These are phyloP conservation scores for Arrhamphus sclerolepis DNA, from an alignment of 2,797 vertebrate species.

Conservation along the genomic window DNA sequence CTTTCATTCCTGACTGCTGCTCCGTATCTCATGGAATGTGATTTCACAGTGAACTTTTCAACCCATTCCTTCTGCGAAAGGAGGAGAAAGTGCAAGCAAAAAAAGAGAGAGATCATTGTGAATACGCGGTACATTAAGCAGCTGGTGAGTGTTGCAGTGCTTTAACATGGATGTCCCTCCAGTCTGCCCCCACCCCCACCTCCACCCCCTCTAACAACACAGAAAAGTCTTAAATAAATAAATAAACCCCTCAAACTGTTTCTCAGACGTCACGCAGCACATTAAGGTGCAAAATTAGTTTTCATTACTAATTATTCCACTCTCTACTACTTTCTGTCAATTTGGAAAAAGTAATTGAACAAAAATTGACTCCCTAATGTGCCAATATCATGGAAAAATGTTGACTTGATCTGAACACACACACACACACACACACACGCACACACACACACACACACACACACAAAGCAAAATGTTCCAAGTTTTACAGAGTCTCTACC, in stretches of 20 bases:
- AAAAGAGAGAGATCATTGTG: constrained; percentile 1
- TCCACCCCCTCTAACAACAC: constrained; percentile 13
- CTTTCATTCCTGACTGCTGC: constrained; percentile 58
- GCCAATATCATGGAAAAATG: no score
- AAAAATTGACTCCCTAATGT: no score
- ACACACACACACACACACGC: no score
- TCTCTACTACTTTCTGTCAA: no score
- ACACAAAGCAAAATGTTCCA: no score
- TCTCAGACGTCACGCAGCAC: constrained; percentile 30
- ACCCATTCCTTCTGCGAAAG: constrained; percentile 49
- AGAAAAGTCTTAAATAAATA: constrained; percentile 1
- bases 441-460: no score
- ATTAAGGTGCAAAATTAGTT: constrained; percentile 20
- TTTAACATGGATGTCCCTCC: constrained; percentile 22
- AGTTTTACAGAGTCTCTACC: no score
- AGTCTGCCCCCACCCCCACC: not conserved
- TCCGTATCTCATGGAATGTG: constrained; percentile 49
- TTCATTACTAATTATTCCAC: no score
- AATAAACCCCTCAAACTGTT: not conserved
- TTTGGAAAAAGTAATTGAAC: no score
- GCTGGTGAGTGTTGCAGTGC: constrained; percentile 42
- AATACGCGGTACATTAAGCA: constrained; percentile 56
- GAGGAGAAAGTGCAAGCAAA: constrained; percentile 35
- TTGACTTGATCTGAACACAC: no score
- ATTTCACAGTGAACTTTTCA: constrained; percentile 66